Percentiles rank a stretch among this genome's conserved stretches.
Evolutionary conservation across 2,888 invertebrate species (phyloP).

Genomic region (Nebria brevicollis): DNA sequence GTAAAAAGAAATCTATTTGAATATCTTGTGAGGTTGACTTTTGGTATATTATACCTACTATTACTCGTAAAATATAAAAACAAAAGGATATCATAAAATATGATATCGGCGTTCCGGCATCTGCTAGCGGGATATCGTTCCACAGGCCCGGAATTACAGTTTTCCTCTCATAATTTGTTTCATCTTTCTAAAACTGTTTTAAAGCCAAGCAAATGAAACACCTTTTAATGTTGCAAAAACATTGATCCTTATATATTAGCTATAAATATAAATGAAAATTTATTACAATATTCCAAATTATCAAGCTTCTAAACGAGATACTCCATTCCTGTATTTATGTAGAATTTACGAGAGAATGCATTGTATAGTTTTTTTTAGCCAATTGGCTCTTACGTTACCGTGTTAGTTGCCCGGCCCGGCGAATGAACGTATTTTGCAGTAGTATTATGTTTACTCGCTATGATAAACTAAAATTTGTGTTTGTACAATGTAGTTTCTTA

Average conservation of each 20-base stretch:
- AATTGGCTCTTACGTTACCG: neutral
- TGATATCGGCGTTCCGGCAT: conserved; percentile 16
- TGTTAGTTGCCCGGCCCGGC: neutral
- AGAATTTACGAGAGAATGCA: conserved; percentile 2
- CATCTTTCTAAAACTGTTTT: too few species aligned
- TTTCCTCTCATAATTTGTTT: neutral
- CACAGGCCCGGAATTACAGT: neutral
- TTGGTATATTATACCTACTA: neutral
- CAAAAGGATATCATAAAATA: conserved; percentile 18
- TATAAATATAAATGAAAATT: too few species aligned
- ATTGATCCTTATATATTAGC: too few species aligned
- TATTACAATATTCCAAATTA: too few species aligned
- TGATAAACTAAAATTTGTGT: conserved; percentile 5
- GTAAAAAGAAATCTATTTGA: conserved; percentile 18
- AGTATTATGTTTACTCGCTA: neutral
- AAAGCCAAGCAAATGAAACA: too few species aligned
- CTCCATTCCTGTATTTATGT: neutral
- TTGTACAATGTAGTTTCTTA: neutral
- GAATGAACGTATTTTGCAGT: neutral
- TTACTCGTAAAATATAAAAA: conserved; percentile 11
- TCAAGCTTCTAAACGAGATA: neutral
- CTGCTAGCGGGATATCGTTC: conserved; percentile 8
- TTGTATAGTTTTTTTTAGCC: neutral
- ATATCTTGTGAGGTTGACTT: conserved; percentile 15
- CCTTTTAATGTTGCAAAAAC: too few species aligned